These are phyloP conservation scores for Chondrilla cf. caribensis DNA, from an alignment of 37 sponge, comb jelly and placozoan genomes.

Conservation along the genomic window DNA sequence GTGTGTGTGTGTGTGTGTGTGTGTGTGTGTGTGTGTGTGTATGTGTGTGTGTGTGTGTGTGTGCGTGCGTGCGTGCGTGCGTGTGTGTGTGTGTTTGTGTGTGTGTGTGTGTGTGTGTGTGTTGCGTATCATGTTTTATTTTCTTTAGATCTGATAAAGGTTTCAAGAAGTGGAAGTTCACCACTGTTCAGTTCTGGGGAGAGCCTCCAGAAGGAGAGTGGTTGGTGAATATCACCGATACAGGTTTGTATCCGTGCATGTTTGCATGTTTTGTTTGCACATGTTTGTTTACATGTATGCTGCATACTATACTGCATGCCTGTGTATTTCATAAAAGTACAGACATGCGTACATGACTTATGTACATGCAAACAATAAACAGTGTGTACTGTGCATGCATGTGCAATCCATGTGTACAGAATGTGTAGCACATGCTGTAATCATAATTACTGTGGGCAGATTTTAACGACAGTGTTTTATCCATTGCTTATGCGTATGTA, in stretches of 20 bases:
- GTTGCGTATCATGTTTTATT: too few relatives aligned
- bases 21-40: constrained; percentile 18
- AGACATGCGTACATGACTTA: too few relatives aligned
- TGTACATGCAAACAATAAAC: too few relatives aligned
- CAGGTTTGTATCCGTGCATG: not conserved
- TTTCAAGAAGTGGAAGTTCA: constrained; percentile 54
- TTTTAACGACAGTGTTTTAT: too few relatives aligned
- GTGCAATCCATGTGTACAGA: too few relatives aligned
- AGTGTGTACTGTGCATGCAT: too few relatives aligned
- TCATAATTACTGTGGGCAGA: too few relatives aligned
- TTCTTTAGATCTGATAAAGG: constrained; percentile 36
- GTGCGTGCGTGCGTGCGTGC: not conserved
- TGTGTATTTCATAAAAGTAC: too few relatives aligned
- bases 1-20: not conserved
- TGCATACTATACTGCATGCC: too few relatives aligned
- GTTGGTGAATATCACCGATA: not conserved
- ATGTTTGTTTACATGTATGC: too few relatives aligned
- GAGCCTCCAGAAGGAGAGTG: constrained; percentile 21
- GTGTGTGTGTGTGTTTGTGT: not conserved
- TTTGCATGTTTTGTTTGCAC: constrained; percentile 1
- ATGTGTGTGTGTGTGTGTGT: constrained; percentile 12
- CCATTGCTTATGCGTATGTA: too few relatives aligned
- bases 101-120: not conserved
- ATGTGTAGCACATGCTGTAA: too few relatives aligned
- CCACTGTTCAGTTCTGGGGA: constrained; percentile 63